Evolutionary conservation across 2,888 invertebrate genomes (phyloP), one percentile per base, ranked within the genome.

Genomic region (Sinhomidia bicolor): DNA sequence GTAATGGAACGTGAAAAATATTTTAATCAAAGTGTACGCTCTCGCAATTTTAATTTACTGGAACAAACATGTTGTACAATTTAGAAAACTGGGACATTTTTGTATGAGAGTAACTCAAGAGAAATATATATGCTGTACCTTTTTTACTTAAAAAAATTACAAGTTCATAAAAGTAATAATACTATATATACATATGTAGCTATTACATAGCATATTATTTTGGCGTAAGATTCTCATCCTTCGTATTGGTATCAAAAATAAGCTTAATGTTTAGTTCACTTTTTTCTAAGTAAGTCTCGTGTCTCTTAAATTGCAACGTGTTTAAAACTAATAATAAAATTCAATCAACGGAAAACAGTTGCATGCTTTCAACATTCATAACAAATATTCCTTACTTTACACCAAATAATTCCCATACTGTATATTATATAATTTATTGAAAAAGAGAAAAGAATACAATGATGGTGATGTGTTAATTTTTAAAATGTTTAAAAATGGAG

Each of bases 1-100:
- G 47, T 68, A 29, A 32, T 54, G 29, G 20, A n/a, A 10, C 51
- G 12, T 54, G 32, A 76, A 78, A 20, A 78, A 51, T 78, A 78
- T 78, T 78, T 78, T 78, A 78, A 78, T 32, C 32, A 76, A 47
- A 14, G 51, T 6, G 51, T 78, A 54, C 78, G 78, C 78, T 78
- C n/a, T 78, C 78, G 78, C 78, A 78, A 78, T 78, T 78, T 78
- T 78, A 78, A 78, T 78, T 54, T 78, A 78, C 32, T 54, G 54
- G 78, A 78, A 78, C 78, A 51, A 78, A 54, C 78, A 17, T 54
- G 78, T 78, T 78, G 78, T 78, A 78, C 78, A 78, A 78, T 78
- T 51, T 78, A 78, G 10, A 76, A 54, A 78, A 51, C 71, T 78
- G 78, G 54, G 78, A 54, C 26, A 78, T 54, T 78, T 78, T 78